Conservation (phyloP, 2,797 vertebrate genomes). For the Parauchenoglanis punctatus region DNA sequence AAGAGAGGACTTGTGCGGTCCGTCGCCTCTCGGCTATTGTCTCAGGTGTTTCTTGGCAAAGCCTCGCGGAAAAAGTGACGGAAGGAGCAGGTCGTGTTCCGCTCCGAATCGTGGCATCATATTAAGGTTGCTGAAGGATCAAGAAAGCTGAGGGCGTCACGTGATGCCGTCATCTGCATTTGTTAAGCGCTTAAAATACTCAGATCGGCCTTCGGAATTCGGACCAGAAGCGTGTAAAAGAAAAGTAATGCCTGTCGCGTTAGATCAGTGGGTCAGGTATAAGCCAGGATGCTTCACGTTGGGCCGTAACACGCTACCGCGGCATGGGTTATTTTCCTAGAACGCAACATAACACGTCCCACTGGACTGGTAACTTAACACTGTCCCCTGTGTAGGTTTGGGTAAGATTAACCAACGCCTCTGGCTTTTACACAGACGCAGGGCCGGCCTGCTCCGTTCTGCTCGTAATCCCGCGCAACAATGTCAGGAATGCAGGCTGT, state of each 20-base stretch:
- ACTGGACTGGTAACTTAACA: too few species aligned
- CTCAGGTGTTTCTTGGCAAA: constrained; percentile 68
- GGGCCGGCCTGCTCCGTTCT: constrained; percentile 49
- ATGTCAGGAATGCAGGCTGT: constrained; percentile 74
- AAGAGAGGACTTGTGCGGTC: constrained; percentile 65
- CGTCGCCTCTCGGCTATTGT: constrained; percentile 58
- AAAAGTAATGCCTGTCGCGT: too few species aligned
- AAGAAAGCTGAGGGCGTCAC: not conserved
- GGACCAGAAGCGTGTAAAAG: not conserved
- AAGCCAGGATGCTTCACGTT: too few species aligned
- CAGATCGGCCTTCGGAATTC: not conserved
- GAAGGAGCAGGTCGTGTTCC: constrained; percentile 18
- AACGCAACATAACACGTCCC: too few species aligned
- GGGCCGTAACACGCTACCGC: too few species aligned
- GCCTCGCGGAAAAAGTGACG: constrained; percentile 67
- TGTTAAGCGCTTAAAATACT: not conserved
- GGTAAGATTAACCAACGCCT: not conserved
- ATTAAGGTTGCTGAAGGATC: not conserved
- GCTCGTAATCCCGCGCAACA: constrained; percentile 70
- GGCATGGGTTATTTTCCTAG: too few species aligned
- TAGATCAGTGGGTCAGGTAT: too few species aligned
- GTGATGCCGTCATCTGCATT: not conserved
- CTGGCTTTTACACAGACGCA: not conserved
- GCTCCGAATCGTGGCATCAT: not conserved
- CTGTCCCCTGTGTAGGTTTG: not conserved